Evolutionary conservation across 2,113 vertebrate species (phyloP), one percentile per base, ranked within the genome.

Genomic region (Sinocyclocheilus maitianheensis): DNA sequence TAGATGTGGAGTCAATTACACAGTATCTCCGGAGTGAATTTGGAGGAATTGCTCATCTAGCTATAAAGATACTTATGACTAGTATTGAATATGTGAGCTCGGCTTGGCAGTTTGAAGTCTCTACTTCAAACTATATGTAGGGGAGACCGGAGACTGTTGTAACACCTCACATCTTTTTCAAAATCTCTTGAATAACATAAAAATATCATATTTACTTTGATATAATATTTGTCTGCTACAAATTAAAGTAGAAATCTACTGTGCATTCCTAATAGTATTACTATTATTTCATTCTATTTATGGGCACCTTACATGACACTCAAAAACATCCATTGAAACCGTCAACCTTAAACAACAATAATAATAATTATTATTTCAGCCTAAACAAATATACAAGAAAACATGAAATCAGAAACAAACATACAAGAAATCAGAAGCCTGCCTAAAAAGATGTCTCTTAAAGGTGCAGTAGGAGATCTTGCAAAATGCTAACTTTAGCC

Each of bases 1-100:
- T 96, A 95, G 94, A 96, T 93, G 94, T 93, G 92, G 94, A 95
- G 94, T 95, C 94, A 95, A 95, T 96, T 96, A 95, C 95, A 95
- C 90, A 91, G 91, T 92, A 95, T 95, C 93, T 94, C 92, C 89
- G 91, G 94, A 94, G 93, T 94, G 93, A 92, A 92, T 94, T 94
- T 94, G 93, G 92, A 93, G 91, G 92, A 93, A 95, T 93, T 95
- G 94, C 93, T 94, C 93, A 93, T 94, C 93, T 93, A 88, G 93
- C 93, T 93, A 91, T 94, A 94, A 94, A 94, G 94, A 94, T 95
- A 94, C 94, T 95, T 95, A 95, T 92, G 93, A 16, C 78, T 86
- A 83, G 90, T 88, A 89, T 90, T 92, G 90, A 90, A 91, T 89
- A 92, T 92, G 93, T 90, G 91, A 90, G 90, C 84, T 86, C 80